These are phyloP conservation scores for Otus scops DNA, from an alignment of 2,797 vertebrate species.

Conservation along the genomic window DNA sequence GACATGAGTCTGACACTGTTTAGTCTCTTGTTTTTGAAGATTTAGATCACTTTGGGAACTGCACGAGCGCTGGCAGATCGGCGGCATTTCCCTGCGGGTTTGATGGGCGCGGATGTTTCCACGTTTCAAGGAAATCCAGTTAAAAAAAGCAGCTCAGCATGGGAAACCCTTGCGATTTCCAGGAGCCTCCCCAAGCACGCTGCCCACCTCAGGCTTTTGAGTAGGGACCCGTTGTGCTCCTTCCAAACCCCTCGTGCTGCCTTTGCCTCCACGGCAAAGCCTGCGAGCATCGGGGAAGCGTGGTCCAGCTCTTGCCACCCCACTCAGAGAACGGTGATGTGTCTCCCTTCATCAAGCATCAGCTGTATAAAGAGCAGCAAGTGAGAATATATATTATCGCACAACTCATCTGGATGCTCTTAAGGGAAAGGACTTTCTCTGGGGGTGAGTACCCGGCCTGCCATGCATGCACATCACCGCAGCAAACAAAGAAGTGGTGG, in stretches of 20 bases:
- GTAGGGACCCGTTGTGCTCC: fast-evolving
- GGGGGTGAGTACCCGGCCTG: background rate
- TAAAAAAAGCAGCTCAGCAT: background rate
- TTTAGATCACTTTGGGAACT: fast-evolving
- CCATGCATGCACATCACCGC: fast-evolving
- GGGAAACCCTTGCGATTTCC: background rate
- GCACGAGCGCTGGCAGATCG: background rate
- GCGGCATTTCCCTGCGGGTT: fast-evolving
- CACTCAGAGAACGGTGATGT: fast-evolving
- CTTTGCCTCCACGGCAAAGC: background rate
- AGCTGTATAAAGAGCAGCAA: fast-evolving
- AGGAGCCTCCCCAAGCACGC: background rate
- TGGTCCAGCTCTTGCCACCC: fast-evolving
- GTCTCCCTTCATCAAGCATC: background rate
- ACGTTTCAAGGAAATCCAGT: background rate
- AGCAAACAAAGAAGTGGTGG: background rate
- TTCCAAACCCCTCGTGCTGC: background rate
- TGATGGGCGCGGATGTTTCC: background rate
- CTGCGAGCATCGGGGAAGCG: fast-evolving
- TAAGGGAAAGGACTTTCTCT: background rate
- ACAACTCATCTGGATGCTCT: background rate
- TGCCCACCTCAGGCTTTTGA: fast-evolving
- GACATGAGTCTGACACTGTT: background rate
- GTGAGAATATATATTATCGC: fast-evolving
- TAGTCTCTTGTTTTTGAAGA: background rate